phyloP scores from a whole-genome alignment of 2,888 invertebrate genomes.

The Apamea epomidion region DNA sequence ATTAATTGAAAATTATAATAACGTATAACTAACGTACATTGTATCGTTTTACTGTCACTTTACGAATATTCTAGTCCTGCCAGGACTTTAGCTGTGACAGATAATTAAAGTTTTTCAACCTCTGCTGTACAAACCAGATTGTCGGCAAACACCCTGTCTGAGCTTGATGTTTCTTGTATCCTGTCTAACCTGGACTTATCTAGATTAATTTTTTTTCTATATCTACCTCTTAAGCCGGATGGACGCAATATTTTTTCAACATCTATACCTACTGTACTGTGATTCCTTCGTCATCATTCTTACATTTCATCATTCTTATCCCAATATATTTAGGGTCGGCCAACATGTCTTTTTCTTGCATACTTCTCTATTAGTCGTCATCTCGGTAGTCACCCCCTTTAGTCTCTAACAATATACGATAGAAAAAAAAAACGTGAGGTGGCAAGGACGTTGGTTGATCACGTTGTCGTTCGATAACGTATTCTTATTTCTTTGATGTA shows the following conservation, averaged over 20 bases:
- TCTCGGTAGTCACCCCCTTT: too few species aligned
- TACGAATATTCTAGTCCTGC: constrained; percentile 1
- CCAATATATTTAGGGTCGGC: background rate
- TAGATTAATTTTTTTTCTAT: constrained; percentile 5
- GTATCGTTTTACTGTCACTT: background rate
- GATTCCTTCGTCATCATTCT: background rate
- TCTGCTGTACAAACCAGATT: constrained; percentile 11
- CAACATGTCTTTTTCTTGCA: too few species aligned
- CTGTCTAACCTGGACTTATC: constrained; percentile 27
- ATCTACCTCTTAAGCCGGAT: background rate
- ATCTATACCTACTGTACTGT: background rate
- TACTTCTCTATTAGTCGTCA: too few species aligned
- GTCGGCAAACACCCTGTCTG: constrained; percentile 34
- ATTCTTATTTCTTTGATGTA: constrained; percentile 1
- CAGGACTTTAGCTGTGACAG: background rate
- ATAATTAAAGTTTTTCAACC: constrained; percentile 20
- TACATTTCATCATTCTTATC: background rate
- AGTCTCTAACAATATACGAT: background rate
- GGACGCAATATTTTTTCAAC: background rate
- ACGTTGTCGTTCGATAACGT: background rate
- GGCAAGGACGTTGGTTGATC: background rate
- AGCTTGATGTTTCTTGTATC: constrained; percentile 44
- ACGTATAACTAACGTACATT: constrained; percentile 4
- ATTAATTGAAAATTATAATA: constrained; percentile 33
- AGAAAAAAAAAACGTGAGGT: background rate